Evolutionary conservation across 2,113 vertebrate species (phyloP).

Genomic region (Gymnobelideus leadbeateri): DNA sequence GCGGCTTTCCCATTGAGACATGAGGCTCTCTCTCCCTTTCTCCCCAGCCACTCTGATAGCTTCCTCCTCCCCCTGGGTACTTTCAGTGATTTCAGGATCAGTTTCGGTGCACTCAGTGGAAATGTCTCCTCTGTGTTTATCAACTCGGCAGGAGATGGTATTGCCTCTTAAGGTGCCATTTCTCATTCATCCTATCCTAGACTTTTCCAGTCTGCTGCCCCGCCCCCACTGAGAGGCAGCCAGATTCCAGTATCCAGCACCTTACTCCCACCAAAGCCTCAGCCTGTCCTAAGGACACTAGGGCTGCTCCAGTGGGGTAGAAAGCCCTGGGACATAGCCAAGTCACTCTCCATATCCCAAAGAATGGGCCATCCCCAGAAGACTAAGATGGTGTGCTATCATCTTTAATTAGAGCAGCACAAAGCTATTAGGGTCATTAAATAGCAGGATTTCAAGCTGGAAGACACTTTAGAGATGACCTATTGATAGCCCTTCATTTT

Average conservation of each 20-base stretch:
- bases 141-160: slow-evolving; percentile 66
- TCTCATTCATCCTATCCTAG: not conserved
- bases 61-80: slow-evolving; percentile 2
- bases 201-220: not conserved
- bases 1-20: not conserved
- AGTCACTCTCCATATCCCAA: not conserved
- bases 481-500: not conserved
- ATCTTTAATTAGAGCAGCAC: slow-evolving; percentile 22
- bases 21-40: slow-evolving; percentile 15
- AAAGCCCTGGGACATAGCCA: not conserved
- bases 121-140: slow-evolving; percentile 72
- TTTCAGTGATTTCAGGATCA: slow-evolving; percentile 66
- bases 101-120: not conserved
- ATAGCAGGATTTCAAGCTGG: not conserved
- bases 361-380: not conserved
- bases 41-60: not conserved
- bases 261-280: not conserved
- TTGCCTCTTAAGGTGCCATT: slow-evolving; percentile 52
- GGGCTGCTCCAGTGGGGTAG: not conserved
- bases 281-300: not conserved
- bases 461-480: not conserved
- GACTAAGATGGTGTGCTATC: not conserved
- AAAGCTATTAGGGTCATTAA: not conserved
- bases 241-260: not conserved
- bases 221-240: slow-evolving; percentile 10